Conservation (phyloP, 2,113 vertebrate genomes). For the Scytalopus superciliaris region DNA sequence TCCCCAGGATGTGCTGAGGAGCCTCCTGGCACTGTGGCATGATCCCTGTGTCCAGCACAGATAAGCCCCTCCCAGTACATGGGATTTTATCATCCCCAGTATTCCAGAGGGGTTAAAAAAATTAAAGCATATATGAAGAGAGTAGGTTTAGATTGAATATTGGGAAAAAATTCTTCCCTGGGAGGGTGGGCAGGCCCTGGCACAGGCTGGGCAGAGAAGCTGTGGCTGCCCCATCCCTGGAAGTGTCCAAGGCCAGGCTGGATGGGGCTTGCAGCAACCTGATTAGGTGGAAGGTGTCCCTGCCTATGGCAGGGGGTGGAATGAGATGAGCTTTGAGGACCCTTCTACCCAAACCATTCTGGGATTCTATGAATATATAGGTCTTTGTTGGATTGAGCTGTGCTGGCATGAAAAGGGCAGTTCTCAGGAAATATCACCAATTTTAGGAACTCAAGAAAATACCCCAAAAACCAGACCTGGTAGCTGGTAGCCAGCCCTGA, state of each 20-base stretch:
- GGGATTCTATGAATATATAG: rapidly evolving
- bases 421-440: rapidly evolving
- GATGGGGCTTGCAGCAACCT: background rate
- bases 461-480: background rate
- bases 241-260: background rate
- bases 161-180: background rate
- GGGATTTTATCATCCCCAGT: background rate
- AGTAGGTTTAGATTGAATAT: background rate
- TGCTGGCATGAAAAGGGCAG: background rate
- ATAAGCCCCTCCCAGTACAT: background rate
- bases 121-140: background rate
- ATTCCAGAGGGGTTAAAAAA: background rate
- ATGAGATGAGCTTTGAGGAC: background rate
- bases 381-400: background rate
- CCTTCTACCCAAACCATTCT: background rate
- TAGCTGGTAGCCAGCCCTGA: background rate
- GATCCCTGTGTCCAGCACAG: background rate
- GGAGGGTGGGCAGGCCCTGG: background rate
- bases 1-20: background rate
- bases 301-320: background rate
- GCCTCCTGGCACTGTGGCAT: background rate
- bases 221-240: background rate
- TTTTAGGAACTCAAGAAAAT: background rate
- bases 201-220: background rate
- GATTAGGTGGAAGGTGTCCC: background rate